Evolutionary conservation across 2,888 invertebrate species (phyloP), one percentile per base, ranked within the genome.

Genomic region (Philonicus albiceps): DNA sequence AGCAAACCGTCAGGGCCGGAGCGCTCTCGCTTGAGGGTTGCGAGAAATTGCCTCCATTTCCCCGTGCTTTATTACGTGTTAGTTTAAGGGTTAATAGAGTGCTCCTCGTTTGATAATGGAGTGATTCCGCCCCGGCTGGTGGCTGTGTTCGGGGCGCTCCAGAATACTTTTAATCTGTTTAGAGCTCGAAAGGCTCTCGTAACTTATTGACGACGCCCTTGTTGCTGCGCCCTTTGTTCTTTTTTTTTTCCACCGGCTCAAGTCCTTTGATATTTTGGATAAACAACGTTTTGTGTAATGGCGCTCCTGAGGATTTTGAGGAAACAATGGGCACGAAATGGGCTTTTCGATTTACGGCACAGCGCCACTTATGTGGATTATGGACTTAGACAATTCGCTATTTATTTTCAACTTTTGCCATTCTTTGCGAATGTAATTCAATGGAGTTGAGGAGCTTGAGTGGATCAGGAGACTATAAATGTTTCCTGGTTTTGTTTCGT

Each of bases 71-170:
- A 81, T 81, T 81, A 64, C 34, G 81, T 81, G 81, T 81, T 81
- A 81, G 81, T 81, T 81, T 81, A 64, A 81, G 81, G 81, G 81
- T 81, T 81, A 81, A 81, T 81, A 81, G 81, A 81, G 81, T 81
- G 81, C 81, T 81, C 49, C 81, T 81, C 81, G 55, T 81, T 81
- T 81, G 81, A 81, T 81, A 81, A 81, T 81, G 55, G 81, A 81
- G 81, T 81, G 81, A 81, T 81, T 81, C 19, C n/a, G 16, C 37
- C 74, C 74, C n/a, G 74, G n/a, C 37, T 81, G 55, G 34, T 19
- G 55, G 7, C 34, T 64, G 16, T 30, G 30, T 11, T 16, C 19
- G 19, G 31, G 81, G 81, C 19, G 43, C 80, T 80, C 49, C 30
- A 34, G 81, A 55, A 55, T 81, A 81, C 55, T 55, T 81, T 81